These are phyloP conservation scores for Tenebrio molitor DNA, from an alignment of 1,140 invertebrate species.

Conservation along the genomic window DNA sequence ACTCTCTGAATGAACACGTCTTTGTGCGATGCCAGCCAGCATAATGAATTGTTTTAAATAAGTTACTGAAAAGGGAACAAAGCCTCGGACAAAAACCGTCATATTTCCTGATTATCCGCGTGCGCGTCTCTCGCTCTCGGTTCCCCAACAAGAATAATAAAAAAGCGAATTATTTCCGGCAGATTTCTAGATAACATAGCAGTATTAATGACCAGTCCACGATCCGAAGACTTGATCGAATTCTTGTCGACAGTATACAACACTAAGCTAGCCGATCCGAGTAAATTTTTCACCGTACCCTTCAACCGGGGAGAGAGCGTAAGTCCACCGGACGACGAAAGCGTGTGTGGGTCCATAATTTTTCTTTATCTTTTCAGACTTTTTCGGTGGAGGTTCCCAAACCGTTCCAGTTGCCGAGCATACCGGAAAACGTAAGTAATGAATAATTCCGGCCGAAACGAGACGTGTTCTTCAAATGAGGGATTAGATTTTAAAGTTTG, in stretches of 20 bases:
- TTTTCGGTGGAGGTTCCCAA: constrained; percentile 85
- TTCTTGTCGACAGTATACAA: constrained; percentile 63
- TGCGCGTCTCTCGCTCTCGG: too few species aligned
- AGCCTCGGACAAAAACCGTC: neutral
- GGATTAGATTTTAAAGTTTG: constrained; percentile 38
- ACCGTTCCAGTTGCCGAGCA: constrained; percentile 87
- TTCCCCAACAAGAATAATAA: too few species aligned
- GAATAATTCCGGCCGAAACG: constrained; percentile 20
- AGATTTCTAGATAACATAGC: constrained; percentile 66
- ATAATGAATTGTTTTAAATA: neutral
- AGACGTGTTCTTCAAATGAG: constrained; percentile 10
- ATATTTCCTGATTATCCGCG: constrained; percentile 28
- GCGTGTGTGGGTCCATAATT: too few species aligned
- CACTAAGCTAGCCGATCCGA: constrained; percentile 62
- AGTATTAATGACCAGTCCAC: constrained; percentile 64
- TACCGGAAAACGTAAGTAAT: constrained; percentile 93
- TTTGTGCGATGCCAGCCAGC: neutral
- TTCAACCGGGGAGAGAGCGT: constrained; percentile 65
- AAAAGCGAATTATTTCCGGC: constrained; percentile 47
- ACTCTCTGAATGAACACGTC: constrained; percentile 8
- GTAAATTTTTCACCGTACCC: constrained; percentile 60
- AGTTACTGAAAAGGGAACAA: too few species aligned
- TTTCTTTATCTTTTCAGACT: constrained; percentile 70
- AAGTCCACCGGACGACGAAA: constrained; percentile 52
- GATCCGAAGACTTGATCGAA: constrained; percentile 64